Evolutionary conservation across 2,888 invertebrate species (phyloP).

Genomic region (Sinodicranocentrus sp.): DNA sequence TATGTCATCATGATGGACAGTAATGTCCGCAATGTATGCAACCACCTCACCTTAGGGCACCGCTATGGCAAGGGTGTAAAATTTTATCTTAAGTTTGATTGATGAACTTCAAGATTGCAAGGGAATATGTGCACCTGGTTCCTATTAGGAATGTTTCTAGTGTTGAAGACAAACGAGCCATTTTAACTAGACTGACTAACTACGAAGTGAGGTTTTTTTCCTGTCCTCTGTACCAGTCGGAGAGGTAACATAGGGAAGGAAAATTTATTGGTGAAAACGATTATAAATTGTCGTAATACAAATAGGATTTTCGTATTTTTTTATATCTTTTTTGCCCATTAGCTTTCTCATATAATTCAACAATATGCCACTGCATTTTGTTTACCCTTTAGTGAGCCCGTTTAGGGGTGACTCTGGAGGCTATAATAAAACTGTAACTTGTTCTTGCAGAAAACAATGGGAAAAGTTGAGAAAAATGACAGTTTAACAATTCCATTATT

Average conservation of each 20-base stretch:
- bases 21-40: slow-evolving; percentile 47
- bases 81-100: slow-evolving; percentile 42
- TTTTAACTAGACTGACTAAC: too few species aligned
- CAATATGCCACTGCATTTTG: too few species aligned
- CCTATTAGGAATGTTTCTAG: slow-evolving; percentile 5
- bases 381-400: too few species aligned
- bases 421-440: too few species aligned
- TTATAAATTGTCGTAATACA: slow-evolving; percentile 51
- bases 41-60: slow-evolving; percentile 24
- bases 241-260: slow-evolving; percentile 1
- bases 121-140: slow-evolving; percentile 51
- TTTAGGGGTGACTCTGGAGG: too few species aligned
- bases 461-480: too few species aligned
- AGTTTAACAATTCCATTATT: too few species aligned
- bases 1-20: slow-evolving; percentile 59
- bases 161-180: background rate
- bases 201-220: too few species aligned
- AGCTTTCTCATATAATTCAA: too few species aligned
- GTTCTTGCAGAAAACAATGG: too few species aligned
- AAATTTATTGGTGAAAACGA: slow-evolving; percentile 46
- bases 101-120: slow-evolving; percentile 34
- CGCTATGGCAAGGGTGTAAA: slow-evolving; percentile 50
- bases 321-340: slow-evolving; percentile 36
- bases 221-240: slow-evolving; percentile 6
- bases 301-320: slow-evolving; percentile 55